Percentiles rank a stretch among this genome's conserved stretches.
Conservation (phyloP, 2,113 vertebrate species). For the Eonycteris spelaea region DNA sequence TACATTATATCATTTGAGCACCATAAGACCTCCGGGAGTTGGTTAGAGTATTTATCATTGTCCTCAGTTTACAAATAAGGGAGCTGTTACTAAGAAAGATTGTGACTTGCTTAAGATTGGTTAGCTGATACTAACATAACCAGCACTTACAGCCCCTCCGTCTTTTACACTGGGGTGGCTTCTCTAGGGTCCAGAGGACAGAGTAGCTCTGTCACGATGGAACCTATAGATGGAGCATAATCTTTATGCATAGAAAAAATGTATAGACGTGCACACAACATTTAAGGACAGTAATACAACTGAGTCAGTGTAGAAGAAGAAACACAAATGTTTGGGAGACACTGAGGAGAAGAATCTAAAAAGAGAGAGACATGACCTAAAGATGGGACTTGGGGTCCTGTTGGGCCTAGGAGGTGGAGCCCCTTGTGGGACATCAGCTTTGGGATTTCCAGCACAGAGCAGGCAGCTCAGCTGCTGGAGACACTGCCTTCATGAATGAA, state of each 20-base stretch:
- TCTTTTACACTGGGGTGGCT: background rate
- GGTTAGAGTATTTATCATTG: background rate
- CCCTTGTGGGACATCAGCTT: background rate
- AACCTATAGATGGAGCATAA: background rate
- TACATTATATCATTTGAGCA: background rate
- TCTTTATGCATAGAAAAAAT: background rate
- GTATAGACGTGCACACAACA: background rate
- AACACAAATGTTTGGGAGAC: background rate
- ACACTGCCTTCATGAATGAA: fast-evolving
- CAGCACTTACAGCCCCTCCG: background rate
- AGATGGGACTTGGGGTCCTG: background rate
- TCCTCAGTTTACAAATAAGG: background rate
- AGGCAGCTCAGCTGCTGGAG: background rate
- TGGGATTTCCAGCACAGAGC: background rate
- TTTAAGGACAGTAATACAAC: background rate
- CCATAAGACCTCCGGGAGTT: background rate
- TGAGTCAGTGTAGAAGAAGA: background rate
- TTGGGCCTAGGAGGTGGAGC: background rate
- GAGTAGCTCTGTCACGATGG: background rate
- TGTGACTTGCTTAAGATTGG: background rate
- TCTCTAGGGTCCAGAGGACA: background rate
- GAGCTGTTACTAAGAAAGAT: background rate
- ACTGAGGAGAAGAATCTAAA: background rate
- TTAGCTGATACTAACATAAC: background rate
- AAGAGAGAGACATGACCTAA: background rate